These are phyloP conservation scores for Spodoptera picta DNA, from an alignment of 2,888 invertebrate genomes.

Conservation along the genomic window DNA sequence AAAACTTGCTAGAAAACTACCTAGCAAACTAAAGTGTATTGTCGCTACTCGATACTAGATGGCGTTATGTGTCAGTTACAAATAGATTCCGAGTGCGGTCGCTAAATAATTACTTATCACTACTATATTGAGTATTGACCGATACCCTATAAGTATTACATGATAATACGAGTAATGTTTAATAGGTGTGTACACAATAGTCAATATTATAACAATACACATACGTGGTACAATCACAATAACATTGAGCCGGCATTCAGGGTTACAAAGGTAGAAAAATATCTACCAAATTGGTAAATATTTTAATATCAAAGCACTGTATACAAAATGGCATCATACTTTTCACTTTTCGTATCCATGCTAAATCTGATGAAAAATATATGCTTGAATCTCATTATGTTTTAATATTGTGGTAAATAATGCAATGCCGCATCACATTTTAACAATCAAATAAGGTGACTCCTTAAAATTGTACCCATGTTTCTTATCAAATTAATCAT, in stretches of 20 bases:
- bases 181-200: not conserved
- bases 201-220: not conserved
- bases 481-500: too few relatives aligned
- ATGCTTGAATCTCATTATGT: too few relatives aligned
- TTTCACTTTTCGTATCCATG: too few relatives aligned
- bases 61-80: constrained; percentile 21
- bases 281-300: constrained; percentile 32
- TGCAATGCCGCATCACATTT: too few relatives aligned
- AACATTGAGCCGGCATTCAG: constrained; percentile 50
- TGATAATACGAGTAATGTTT: not conserved
- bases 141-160: constrained; percentile 4
- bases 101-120: not conserved
- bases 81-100: not conserved
- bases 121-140: constrained; percentile 19
- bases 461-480: too few relatives aligned
- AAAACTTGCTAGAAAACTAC: not conserved
- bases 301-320: not conserved
- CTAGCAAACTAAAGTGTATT: too few relatives aligned
- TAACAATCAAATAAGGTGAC: too few relatives aligned
- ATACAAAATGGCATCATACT: too few relatives aligned
- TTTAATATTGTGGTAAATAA: too few relatives aligned
- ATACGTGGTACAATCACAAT: constrained; percentile 18
- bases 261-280: constrained; percentile 10
- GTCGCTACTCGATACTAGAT: constrained; percentile 48
- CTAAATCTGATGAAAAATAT: too few relatives aligned